Percentiles rank a stretch among this genome's conserved stretches.
These are phyloP conservation scores for Cremastobaeus sp. DNA, from an alignment of 2,888 invertebrate species.

Conservation along the genomic window DNA sequence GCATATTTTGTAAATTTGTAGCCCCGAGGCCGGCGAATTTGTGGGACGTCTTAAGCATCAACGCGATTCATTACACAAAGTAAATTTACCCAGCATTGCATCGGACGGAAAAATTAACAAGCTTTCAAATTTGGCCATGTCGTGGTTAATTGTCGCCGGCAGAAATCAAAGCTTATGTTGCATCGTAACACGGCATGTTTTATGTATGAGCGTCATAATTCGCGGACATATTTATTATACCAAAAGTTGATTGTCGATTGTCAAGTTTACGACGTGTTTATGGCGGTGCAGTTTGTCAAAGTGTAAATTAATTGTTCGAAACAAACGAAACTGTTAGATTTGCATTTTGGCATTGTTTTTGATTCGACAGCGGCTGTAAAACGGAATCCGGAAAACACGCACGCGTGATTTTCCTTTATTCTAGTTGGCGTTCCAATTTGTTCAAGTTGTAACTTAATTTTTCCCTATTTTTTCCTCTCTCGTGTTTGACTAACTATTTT, in stretches of 20 bases:
- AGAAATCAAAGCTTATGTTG: slow-evolving; percentile 24
- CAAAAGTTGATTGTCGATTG: slow-evolving; percentile 44
- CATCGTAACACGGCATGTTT: slow-evolving; percentile 21
- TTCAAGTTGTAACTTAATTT: too few species aligned
- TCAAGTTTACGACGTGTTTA: slow-evolving; percentile 54
- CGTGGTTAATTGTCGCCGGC: slow-evolving; percentile 33
- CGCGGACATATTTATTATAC: slow-evolving; percentile 50
- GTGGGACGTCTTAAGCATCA: slow-evolving; percentile 32
- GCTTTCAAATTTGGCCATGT: slow-evolving; percentile 6
- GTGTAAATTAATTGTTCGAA: slow-evolving; percentile 37
- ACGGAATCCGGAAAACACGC: too few species aligned
- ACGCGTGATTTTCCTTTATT: too few species aligned
- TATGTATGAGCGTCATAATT: slow-evolving; percentile 33
- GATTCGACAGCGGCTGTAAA: slow-evolving; percentile 8
- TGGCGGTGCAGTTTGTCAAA: slow-evolving; percentile 42
- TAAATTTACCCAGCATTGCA: slow-evolving; percentile 34
- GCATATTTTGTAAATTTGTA: slow-evolving; percentile 43
- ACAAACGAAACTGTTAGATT: slow-evolving; percentile 31
- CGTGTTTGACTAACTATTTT: too few species aligned
- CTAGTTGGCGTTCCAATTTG: too few species aligned
- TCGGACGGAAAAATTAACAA: slow-evolving; percentile 30
- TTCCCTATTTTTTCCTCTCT: too few species aligned
- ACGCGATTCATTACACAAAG: slow-evolving; percentile 37
- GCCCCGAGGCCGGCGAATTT: slow-evolving; percentile 8
- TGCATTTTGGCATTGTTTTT: slow-evolving; percentile 11